Conservation (phyloP, 2,888 invertebrate species). For the Conus canariensis region DNA sequence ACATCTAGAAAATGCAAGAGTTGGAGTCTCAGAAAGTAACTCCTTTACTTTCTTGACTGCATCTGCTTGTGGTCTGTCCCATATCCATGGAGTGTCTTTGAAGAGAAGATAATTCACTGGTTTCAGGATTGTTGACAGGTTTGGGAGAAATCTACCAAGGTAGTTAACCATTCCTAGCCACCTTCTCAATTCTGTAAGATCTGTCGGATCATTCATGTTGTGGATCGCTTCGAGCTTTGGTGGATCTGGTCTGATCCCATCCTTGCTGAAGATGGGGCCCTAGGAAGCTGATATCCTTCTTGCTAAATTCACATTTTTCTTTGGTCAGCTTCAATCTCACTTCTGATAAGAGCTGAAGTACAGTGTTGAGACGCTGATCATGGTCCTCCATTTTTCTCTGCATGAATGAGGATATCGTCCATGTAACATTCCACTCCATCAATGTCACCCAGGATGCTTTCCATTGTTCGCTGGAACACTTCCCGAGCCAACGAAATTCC, state of each 20-base stretch:
- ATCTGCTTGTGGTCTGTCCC: too few relatives aligned
- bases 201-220: neutral
- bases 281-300: neutral
- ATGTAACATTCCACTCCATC: neutral
- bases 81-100: neutral
- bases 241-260: too few relatives aligned
- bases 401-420: slow-evolving; percentile 1
- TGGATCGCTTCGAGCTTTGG: neutral
- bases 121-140: too few relatives aligned
- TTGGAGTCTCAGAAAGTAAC: neutral
- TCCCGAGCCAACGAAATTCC: neutral
- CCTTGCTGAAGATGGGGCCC: neutral
- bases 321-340: neutral
- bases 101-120: too few relatives aligned
- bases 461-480: neutral
- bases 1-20: slow-evolving; percentile 10
- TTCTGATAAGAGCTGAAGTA: neutral
- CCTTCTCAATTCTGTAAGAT: neutral
- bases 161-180: too few relatives aligned
- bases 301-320: too few relatives aligned
- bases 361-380: neutral
- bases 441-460: neutral
- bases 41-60: neutral
- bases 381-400: neutral
- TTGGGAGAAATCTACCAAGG: too few relatives aligned